Conservation (phyloP, 2,113 vertebrate species). For the Corythornis madagascariensis region DNA sequence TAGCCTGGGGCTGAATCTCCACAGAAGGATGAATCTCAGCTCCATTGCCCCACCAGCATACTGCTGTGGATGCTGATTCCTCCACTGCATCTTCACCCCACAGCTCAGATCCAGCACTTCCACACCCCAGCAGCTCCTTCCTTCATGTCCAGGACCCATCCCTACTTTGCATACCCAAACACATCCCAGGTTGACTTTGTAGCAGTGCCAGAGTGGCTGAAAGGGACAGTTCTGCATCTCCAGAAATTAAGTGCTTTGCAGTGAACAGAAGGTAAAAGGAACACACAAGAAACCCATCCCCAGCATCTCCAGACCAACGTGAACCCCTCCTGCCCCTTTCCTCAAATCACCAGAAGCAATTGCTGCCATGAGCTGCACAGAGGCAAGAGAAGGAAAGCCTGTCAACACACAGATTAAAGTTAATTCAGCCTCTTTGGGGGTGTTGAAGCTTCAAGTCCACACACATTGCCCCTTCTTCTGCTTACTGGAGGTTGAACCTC, state of each 20-base stretch:
- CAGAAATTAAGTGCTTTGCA: background rate
- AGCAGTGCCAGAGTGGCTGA: background rate
- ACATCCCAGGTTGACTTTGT: background rate
- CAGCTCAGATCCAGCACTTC: rapidly evolving
- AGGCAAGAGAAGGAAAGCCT: background rate
- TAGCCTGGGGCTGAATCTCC: background rate
- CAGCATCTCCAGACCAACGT: background rate
- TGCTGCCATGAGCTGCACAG: background rate
- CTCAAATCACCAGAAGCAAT: background rate
- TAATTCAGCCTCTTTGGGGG: background rate
- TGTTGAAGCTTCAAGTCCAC: background rate
- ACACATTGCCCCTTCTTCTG: background rate
- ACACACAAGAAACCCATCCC: background rate
- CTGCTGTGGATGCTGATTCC: rapidly evolving
- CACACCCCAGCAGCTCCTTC: background rate
- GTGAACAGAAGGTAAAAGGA: background rate
- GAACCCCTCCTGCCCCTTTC: background rate
- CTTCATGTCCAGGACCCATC: background rate
- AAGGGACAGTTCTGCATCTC: background rate
- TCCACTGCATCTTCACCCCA: background rate
- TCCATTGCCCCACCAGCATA: rapidly evolving
- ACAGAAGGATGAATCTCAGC: background rate
- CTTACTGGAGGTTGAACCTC: background rate
- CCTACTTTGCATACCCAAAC: background rate
- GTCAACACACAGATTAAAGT: background rate